Base-by-base conservation (phyloP, 2,888 invertebrate genomes). In the Cotesia congregata region DNA sequence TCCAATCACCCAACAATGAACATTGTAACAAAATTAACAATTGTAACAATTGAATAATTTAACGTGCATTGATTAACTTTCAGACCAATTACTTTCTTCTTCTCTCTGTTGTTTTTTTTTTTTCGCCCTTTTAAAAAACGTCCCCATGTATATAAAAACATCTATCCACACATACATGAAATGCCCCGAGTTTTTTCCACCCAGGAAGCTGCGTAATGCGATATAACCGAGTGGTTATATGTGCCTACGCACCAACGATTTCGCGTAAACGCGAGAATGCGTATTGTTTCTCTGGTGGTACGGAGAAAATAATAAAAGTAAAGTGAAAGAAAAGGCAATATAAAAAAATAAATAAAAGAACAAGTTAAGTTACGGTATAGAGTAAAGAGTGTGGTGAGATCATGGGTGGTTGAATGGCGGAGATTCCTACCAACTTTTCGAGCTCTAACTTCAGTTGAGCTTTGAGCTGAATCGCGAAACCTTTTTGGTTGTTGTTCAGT, bases 151-250 rank as follows among this genome's bases (percentile, higher is more conserved):
- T 61, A 39, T 15, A 72, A 7, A 69, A n/a, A 20, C 7, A 17
- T 50, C 30, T 39, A 41, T 39, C 15, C 40, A 17, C 6, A 41
- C 17, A 69, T 50, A 9, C 59, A 71, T 12, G 60, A 62, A 5
- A 9, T 59, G 38, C 59, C 65, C 73, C 38, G 15, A 15, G 12
- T 77, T 77, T 74, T 77, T 77, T 71, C 70, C 77, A 77, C 65
- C 64, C 64, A 74, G 71, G 60, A 77, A 74, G 67, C 61, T 77
- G 69, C 77, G 77, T 74, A 77, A 77, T 77, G 68, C 74, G 74
- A 77, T 77, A 74, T 77, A 74, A 69, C 62, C 70, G 74, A 62
- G 67, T 72, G 64, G 67, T 68, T 50, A 75, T 72, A 50, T 68
- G 74, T 17, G 17, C 62, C 7, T 40, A 70, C 65, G 73, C 74